Base-by-base conservation (phyloP, 2,113 vertebrate genomes). In the Coregonus clupeaformis region DNA sequence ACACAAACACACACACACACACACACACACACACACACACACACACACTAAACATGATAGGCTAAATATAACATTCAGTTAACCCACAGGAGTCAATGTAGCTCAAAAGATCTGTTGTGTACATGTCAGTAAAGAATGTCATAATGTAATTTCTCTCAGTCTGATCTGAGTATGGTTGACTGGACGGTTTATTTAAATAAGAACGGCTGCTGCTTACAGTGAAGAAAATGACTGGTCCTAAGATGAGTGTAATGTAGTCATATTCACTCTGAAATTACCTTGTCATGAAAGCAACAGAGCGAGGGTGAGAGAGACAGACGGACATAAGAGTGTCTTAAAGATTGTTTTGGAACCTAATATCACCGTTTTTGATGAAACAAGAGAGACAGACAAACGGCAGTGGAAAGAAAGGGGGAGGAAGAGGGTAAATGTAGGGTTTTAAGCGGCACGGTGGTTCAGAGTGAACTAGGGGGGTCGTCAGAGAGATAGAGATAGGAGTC, bases 331-430 rank as follows among this genome's bases (percentile, higher is more conserved):
- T 20, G 18, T 32, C n/a, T 25, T 12, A 5, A 62, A 55, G n/a
- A 18, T 7, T 45, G 52, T 13, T 62, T 67, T 74, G 20, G 49
- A 83, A 32, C 24, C 42, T 24, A 77, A 32, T 49, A 20, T 4
- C 1, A 16, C 12, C 0, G 22, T 30, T 88, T 85, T 73, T 68
- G 12, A 25, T 69, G 45, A 86, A 83, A 82, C 6, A n/a, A n/a
- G 24, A 59, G 11, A 64, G 6, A 29, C 71, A 81, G 73, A 55
- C 27, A 25, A 6, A 22, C 25, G 59, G 71, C 80, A 16, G 25
- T 27, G 82, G 87, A 85, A 88, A 86, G 49, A 18, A 25, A 73
- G 69, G 83, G 80, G 84, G 66, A 55, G 77, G 45, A 11, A 6
- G 32, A 45, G 64, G 77, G 45, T 24, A 24, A 57, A 45, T 67